phyloP scores from a whole-genome alignment of 2,888 invertebrate species.

The Pinctada fucata region DNA sequence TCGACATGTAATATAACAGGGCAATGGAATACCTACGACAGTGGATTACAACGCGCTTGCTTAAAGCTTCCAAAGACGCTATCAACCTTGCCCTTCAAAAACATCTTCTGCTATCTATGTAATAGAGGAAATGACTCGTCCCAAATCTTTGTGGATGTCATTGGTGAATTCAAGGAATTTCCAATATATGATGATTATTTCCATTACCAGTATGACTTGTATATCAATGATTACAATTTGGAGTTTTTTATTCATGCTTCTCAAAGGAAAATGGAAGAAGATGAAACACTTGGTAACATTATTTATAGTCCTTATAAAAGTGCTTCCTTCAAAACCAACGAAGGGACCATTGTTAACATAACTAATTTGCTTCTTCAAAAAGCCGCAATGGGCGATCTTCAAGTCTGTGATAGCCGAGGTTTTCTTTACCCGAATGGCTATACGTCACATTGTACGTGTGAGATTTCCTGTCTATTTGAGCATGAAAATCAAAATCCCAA shows the following conservation, averaged over 20 bases:
- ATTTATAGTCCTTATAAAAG: neutral
- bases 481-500: no score
- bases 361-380: neutral
- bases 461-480: neutral
- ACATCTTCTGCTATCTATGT: neutral
- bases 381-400: neutral
- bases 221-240: neutral
- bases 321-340: neutral
- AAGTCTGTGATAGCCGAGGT: neutral
- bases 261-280: neutral
- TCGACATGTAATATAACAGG: neutral
- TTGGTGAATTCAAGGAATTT: neutral
- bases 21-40: neutral
- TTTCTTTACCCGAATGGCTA: neutral
- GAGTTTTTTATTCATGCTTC: neutral
- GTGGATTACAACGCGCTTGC: neutral
- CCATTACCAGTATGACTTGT: neutral
- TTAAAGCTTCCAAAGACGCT: neutral
- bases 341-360: neutral
- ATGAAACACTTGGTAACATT: neutral
- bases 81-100: neutral
- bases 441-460: neutral
- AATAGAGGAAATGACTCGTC: neutral
- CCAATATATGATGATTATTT: neutral
- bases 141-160: neutral